Evolutionary conservation across 2,113 vertebrate species (phyloP).

Genomic region (Aythya baeri): DNA sequence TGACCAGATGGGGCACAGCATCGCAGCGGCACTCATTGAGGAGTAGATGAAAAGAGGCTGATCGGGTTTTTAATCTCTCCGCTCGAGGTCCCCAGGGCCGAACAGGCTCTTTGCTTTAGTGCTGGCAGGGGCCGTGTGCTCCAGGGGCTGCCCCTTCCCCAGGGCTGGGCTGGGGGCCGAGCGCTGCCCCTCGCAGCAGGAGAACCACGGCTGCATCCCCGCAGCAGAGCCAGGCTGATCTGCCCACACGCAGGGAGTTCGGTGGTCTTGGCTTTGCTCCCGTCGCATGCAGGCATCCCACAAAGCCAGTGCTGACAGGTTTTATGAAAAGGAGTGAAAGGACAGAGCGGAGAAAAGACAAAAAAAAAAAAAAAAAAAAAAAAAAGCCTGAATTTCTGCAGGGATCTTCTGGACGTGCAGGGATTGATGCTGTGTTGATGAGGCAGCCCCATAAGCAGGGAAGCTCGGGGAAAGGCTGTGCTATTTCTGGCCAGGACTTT

Average conservation of each 20-base stretch:
- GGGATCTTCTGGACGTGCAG: background rate
- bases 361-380: too few species aligned
- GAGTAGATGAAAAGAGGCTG: background rate
- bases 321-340: background rate
- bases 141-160: background rate
- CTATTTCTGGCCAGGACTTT: constrained; percentile 17
- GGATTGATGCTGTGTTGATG: accelerated
- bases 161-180: accelerated
- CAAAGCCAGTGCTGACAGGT: accelerated
- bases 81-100: background rate
- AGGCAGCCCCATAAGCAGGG: background rate
- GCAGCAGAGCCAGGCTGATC: accelerated
- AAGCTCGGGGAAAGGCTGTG: background rate
- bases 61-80: constrained; percentile 27
- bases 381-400: background rate
- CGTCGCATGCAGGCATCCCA: accelerated
- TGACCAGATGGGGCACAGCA: background rate
- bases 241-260: accelerated
- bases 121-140: background rate
- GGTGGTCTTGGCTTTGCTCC: background rate
- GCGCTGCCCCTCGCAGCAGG: accelerated
- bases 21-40: accelerated
- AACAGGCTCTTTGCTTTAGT: accelerated
- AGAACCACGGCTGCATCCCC: accelerated
- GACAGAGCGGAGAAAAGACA: background rate